Evolutionary conservation across 2,797 vertebrate genomes (phyloP).

Genomic region (Myotis myotis): DNA sequence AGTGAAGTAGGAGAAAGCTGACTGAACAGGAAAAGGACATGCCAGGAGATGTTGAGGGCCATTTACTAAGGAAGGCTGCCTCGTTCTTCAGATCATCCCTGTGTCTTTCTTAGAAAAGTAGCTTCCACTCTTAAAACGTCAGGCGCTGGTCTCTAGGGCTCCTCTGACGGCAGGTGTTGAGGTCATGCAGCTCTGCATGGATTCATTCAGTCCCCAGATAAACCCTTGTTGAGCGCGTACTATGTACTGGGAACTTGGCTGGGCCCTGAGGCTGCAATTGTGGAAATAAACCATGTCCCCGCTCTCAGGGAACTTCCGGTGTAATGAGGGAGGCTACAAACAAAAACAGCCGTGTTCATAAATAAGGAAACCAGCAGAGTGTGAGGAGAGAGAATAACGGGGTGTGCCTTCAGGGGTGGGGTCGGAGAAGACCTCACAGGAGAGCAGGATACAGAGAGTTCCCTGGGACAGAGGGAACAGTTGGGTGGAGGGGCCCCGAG

Average conservation of each 20-base stretch:
- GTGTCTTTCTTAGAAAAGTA: not conserved
- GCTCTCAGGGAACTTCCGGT: not conserved
- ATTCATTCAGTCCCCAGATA: not conserved
- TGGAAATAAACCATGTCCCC: not conserved
- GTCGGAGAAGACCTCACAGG: not conserved
- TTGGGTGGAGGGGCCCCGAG: not conserved
- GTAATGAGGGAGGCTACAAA: not conserved
- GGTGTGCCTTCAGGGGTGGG: accelerated
- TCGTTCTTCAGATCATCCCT: not conserved
- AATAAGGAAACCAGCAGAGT: not conserved
- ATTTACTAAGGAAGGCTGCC: not conserved
- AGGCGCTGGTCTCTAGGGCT: not conserved
- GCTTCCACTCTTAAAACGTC: not conserved
- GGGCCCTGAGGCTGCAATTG: not conserved
- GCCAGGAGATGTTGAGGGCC: not conserved
- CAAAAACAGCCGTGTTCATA: not conserved
- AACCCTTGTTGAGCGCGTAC: not conserved
- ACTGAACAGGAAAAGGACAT: accelerated
- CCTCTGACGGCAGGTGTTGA: not conserved
- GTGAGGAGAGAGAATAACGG: not conserved
- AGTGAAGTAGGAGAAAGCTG: not conserved
- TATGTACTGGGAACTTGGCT: accelerated
- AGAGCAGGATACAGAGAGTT: not conserved
- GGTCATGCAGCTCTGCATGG: not conserved
- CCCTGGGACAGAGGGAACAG: too few relatives aligned